Evolutionary conservation across 2,888 invertebrate species (phyloP).

Genomic region (Xylocampa areola): DNA sequence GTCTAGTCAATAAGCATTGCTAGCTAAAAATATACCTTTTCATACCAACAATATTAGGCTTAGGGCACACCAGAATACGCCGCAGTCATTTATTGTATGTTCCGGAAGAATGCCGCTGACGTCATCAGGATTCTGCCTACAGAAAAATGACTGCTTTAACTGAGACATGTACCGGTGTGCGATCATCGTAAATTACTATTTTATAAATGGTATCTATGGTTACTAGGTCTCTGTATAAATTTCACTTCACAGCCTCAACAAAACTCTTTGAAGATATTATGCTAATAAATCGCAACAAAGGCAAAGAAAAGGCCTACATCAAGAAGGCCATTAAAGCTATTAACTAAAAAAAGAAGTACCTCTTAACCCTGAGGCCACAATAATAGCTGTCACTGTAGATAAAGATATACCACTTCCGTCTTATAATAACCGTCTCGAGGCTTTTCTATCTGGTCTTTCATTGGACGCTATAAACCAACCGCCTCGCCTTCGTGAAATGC

Average conservation of each 20-base stretch:
- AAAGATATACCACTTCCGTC: constrained; percentile 57
- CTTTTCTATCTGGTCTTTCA: constrained; percentile 45
- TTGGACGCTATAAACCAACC: constrained; percentile 26
- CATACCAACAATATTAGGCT: background rate
- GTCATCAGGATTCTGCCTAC: too few species aligned
- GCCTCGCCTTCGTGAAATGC: constrained; percentile 27
- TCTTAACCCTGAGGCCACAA: constrained; percentile 39
- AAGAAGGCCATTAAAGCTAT: constrained; percentile 18
- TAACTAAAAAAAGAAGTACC: constrained; percentile 25
- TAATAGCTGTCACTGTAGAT: constrained; percentile 52
- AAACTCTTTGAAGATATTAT: background rate
- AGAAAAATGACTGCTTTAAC: too few species aligned
- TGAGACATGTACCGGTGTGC: too few species aligned
- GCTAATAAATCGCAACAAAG: constrained; percentile 14
- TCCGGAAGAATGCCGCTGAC: too few species aligned
- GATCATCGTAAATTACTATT: too few species aligned
- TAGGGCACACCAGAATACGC: too few species aligned
- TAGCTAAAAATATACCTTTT: background rate
- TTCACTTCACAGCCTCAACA: too few species aligned
- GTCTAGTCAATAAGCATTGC: background rate
- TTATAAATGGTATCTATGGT: too few species aligned
- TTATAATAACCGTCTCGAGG: constrained; percentile 52
- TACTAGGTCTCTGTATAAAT: too few species aligned
- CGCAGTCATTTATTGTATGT: too few species aligned
- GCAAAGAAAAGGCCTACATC: constrained; percentile 4